phyloP scores from a whole-genome alignment of 2,113 vertebrate species.

The Chlorodrepanis virens region DNA sequence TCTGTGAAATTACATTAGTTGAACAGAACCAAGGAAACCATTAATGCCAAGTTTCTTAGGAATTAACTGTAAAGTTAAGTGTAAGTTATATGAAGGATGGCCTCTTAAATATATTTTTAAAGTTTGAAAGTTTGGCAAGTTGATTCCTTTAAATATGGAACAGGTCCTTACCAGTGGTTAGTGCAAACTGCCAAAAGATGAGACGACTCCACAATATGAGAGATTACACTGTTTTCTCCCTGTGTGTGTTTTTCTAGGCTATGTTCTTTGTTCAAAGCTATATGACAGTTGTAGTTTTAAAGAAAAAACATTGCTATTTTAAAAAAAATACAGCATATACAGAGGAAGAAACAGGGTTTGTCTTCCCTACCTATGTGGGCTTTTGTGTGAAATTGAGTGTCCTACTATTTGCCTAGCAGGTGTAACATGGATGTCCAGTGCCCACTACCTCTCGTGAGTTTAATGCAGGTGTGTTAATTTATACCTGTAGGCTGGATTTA shows the following conservation, averaged over 20 bases:
- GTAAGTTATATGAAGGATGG: not conserved
- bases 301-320: not conserved
- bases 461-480: not conserved
- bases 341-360: not conserved
- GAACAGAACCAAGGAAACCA: not conserved
- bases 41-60: not conserved
- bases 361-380: not conserved
- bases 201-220: not conserved
- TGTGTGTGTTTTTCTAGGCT: not conserved
- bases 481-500: not conserved
- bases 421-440: not conserved
- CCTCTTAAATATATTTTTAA: not conserved
- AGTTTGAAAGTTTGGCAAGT: not conserved
- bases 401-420: not conserved
- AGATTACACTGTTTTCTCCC: not conserved
- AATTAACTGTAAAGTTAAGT: not conserved
- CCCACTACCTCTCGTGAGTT: not conserved
- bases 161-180: not conserved
- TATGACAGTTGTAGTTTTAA: not conserved
- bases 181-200: not conserved
- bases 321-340: not conserved
- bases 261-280: not conserved
- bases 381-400: not conserved
- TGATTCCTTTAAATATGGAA: not conserved
- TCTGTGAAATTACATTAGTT: not conserved